A percentile compares a stretch with the other conserved stretches of the same genome.
phyloP scores from a whole-genome alignment of 2,797 vertebrate species.

The Lepidocolaptes lacrymiger region DNA sequence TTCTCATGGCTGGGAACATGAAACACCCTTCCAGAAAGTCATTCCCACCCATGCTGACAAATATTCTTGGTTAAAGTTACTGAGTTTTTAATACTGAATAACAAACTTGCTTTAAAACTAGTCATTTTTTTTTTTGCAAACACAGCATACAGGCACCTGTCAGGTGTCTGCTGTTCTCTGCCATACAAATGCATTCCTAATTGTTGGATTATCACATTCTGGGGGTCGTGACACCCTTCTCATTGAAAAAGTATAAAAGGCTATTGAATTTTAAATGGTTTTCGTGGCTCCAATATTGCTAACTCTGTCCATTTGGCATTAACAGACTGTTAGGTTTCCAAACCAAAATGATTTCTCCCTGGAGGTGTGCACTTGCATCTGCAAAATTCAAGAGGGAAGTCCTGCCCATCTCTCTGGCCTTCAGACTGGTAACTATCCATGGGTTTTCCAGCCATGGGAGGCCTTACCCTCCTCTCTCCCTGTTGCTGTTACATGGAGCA shows the following conservation, averaged over 20 bases:
- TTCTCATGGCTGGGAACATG: background rate
- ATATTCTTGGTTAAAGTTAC: background rate
- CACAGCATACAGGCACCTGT: background rate
- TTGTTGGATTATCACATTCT: too few species aligned
- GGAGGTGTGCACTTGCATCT: constrained; percentile 86
- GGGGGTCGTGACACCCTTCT: background rate
- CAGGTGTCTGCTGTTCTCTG: background rate
- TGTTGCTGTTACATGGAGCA: background rate
- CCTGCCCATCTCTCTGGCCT: constrained; percentile 88
- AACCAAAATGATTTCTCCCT: constrained; percentile 72
- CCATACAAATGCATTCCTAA: background rate
- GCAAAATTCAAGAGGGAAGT: constrained; percentile 86
- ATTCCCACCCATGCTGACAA: fast-evolving
- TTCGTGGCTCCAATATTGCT: background rate
- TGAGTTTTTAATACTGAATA: background rate
- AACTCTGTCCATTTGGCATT: background rate
- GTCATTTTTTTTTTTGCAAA: fast-evolving
- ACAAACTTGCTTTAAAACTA: background rate
- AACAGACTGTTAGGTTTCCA: constrained; percentile 85
- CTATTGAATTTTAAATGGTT: background rate
- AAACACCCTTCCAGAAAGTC: background rate
- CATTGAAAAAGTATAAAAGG: background rate
- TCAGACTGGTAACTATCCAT: constrained; percentile 80
- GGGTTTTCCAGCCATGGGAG: background rate
- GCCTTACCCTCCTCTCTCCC: background rate